Conservation (phyloP, 2,888 invertebrate genomes). For the Oasisia sp. region DNA sequence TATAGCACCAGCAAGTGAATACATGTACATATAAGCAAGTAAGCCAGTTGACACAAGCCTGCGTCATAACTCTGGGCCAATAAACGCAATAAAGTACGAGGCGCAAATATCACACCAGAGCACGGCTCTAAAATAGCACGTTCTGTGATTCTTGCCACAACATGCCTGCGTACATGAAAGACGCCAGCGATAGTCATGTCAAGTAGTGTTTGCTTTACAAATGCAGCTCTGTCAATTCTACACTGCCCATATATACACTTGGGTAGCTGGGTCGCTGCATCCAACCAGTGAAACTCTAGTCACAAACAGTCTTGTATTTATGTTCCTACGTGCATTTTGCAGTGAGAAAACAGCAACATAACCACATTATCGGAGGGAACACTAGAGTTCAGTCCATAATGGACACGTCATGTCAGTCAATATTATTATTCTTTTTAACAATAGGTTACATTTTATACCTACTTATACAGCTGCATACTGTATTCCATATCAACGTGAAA, state of each 20-base stretch:
- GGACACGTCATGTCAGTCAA: neutral
- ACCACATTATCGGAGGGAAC: neutral
- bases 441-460: neutral
- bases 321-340: neutral
- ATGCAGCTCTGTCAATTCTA: neutral
- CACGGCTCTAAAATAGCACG: neutral
- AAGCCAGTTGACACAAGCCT: neutral
- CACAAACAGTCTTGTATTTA: conserved; percentile 4
- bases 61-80: neutral
- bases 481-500: no score
- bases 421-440: neutral
- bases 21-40: neutral
- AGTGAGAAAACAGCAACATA: neutral
- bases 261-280: neutral
- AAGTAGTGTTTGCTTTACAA: neutral
- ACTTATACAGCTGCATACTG: neutral
- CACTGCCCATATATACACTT: neutral
- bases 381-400: neutral
- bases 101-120: neutral
- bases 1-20: neutral
- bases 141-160: neutral
- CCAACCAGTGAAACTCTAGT: neutral
- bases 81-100: neutral
- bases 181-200: neutral
- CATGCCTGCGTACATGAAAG: neutral